Evolutionary conservation across 2,797 vertebrate genomes (phyloP).

Genomic region (Sardinella longiceps): DNA sequence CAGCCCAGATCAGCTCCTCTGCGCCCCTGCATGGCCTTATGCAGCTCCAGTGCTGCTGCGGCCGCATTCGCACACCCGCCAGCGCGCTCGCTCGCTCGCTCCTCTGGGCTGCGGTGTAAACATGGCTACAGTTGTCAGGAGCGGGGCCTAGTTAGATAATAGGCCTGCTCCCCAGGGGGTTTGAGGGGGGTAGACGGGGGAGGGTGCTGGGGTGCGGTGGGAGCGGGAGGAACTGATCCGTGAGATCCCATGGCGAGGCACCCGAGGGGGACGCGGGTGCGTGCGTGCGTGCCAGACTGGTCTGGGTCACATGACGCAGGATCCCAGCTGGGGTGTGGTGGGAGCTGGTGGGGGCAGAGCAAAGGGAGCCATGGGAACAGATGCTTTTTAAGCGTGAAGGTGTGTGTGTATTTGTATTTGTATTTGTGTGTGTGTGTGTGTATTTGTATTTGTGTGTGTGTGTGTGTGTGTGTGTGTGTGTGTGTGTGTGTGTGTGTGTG

Average conservation of each 20-base stretch:
- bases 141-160: constrained; percentile 13
- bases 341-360: background rate
- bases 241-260: constrained; percentile 20
- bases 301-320: constrained; percentile 27
- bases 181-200: too few species aligned
- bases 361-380: background rate
- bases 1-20: background rate
- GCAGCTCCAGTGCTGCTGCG: background rate
- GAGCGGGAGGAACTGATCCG: constrained; percentile 24
- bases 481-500: background rate
- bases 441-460: background rate
- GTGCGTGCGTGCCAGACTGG: constrained; percentile 60
- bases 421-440: background rate
- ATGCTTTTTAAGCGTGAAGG: background rate
- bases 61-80: background rate
- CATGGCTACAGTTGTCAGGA: constrained; percentile 37
- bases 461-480: background rate
- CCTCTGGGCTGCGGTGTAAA: background rate
- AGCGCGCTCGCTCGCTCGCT: background rate
- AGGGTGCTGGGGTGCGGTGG: background rate
- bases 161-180: background rate
- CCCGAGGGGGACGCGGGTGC: constrained; percentile 58
- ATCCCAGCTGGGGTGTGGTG: background rate
- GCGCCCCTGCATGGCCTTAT: background rate
- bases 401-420: background rate